Evolutionary conservation across 1,140 invertebrate species (phyloP).

Genomic region (Bursaphelenchus mucronatus): DNA sequence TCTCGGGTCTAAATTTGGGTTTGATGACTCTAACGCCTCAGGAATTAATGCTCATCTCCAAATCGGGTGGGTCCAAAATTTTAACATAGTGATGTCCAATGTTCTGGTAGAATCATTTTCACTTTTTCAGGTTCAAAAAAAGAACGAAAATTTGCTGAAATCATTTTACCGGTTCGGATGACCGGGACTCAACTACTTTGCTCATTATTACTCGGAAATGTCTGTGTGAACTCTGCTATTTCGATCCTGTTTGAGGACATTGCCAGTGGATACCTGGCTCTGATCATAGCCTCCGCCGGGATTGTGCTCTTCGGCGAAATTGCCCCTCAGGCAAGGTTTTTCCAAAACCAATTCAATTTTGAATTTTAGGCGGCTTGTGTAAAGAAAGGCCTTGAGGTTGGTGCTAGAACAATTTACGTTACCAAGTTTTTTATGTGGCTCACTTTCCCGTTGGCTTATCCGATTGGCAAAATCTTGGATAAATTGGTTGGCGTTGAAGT

Average conservation of each 20-base stretch:
- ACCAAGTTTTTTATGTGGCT: conserved; percentile 90
- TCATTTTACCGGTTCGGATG: conserved; percentile 80
- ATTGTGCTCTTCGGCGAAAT: conserved; percentile 92
- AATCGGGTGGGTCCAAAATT: conserved; percentile 45
- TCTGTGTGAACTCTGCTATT: conserved; percentile 91
- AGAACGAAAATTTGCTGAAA: conserved; percentile 67
- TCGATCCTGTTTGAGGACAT: conserved; percentile 90
- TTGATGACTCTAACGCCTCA: conserved; percentile 67
- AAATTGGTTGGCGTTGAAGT: conserved; percentile 87
- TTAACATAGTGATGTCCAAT: no score
- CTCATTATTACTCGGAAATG: conserved; percentile 86
- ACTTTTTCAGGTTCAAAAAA: conserved; percentile 47
- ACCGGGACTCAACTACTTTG: conserved; percentile 94
- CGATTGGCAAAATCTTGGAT: conserved; percentile 81
- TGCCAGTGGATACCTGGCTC: conserved; percentile 76
- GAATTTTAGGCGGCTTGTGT: no score
- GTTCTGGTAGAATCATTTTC: no score
- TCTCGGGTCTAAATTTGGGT: conserved; percentile 66
- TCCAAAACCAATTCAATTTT: conserved; percentile 44
- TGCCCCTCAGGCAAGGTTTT: conserved; percentile 63
- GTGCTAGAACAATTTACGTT: conserved; percentile 84
- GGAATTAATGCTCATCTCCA: conserved; percentile 64
- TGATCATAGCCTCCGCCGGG: conserved; percentile 67
- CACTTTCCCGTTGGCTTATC: conserved; percentile 89
- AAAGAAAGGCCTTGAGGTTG: conserved; percentile 75